phyloP scores from a whole-genome alignment of 2,797 vertebrate genomes.

The Oreochromis mossambicus region DNA sequence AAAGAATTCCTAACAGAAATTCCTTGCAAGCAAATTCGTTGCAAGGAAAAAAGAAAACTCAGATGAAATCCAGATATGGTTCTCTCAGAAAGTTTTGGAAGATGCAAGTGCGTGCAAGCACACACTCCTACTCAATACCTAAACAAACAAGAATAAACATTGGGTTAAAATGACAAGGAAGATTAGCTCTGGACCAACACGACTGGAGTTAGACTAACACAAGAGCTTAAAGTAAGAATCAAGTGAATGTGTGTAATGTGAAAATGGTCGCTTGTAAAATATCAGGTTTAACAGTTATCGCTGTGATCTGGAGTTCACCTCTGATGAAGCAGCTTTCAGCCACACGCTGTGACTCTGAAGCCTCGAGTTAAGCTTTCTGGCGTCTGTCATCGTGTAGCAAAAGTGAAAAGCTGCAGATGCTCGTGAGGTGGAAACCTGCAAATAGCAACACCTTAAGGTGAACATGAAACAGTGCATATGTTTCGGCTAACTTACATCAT shows the following conservation, averaged over 20 bases:
- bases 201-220: neutral
- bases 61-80: neutral
- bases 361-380: neutral
- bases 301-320: accelerated
- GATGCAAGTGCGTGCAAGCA: neutral
- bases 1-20: neutral
- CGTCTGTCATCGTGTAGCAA: neutral
- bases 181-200: neutral
- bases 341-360: accelerated
- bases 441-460: neutral
- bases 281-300: neutral
- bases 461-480: neutral
- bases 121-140: neutral
- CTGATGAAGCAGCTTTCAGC: neutral
- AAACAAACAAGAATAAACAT: neutral
- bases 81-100: neutral
- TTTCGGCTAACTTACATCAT: neutral
- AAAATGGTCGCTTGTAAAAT: neutral
- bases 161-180: neutral
- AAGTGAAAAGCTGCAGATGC: neutral
- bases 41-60: neutral
- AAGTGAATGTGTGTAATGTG: neutral
- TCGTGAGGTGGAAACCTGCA: neutral
- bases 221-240: neutral
- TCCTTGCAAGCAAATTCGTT: neutral